Conservation (phyloP, 2,888 invertebrate species). For the Rutpela maculata region DNA sequence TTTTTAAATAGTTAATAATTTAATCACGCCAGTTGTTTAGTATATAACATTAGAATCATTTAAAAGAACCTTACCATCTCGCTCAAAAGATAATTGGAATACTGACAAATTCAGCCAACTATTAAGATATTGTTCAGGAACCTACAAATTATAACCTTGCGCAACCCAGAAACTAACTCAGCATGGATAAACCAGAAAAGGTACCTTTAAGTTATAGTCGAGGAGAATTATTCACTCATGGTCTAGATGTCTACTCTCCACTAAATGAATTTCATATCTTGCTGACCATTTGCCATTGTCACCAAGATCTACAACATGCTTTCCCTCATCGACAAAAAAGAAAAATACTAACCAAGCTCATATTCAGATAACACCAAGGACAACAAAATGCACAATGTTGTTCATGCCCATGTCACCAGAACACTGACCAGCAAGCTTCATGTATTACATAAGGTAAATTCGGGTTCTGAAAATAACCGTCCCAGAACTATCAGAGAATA, state of each 20-base stretch:
- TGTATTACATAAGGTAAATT: too few species aligned
- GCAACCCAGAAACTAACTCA: neutral
- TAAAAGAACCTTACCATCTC: neutral
- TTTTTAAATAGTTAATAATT: neutral
- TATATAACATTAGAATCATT: neutral
- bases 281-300: neutral
- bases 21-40: neutral
- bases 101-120: neutral
- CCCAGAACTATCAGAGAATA: too few species aligned
- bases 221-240: neutral
- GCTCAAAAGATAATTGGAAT: neutral
- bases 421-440: too few species aligned
- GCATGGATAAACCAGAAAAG: neutral
- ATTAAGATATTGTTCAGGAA: neutral
- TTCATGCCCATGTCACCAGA: too few species aligned
- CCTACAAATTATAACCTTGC: neutral
- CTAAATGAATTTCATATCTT: neutral
- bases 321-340: neutral
- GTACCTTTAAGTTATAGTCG: neutral
- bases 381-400: too few species aligned
- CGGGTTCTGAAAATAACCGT: too few species aligned
- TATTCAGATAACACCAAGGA: too few species aligned
- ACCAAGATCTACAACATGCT: neutral
- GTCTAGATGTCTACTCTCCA: neutral
- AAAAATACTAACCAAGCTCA: too few species aligned